A percentile compares a stretch with the other conserved stretches of the same genome.
phyloP scores from a whole-genome alignment of 2,113 vertebrate genomes.

The Sterna hirundo region DNA sequence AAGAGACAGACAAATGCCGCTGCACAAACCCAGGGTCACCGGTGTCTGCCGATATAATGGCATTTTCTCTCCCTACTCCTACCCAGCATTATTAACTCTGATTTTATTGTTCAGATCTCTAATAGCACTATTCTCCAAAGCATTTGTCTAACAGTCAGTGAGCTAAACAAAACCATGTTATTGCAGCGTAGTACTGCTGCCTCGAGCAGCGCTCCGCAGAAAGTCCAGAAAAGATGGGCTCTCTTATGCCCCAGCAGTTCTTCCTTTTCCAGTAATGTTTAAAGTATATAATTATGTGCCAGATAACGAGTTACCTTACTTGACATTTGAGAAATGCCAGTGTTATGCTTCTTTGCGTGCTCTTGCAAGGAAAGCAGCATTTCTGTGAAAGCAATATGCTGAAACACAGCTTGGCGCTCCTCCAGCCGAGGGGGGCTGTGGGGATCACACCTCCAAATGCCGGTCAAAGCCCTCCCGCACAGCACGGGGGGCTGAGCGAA shows the following conservation, averaged over 20 bases:
- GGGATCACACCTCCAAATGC: not conserved
- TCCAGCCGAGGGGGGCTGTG: not conserved
- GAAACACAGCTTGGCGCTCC: not conserved
- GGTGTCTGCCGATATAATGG: not conserved
- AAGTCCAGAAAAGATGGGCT: not conserved
- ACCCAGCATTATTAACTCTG: not conserved
- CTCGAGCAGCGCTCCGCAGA: not conserved
- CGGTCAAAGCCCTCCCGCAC: not conserved
- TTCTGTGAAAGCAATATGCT: not conserved
- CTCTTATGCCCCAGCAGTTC: not conserved
- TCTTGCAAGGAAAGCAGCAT: not conserved
- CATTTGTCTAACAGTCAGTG: not conserved
- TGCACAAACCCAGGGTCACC: not conserved
- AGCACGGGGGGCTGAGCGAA: not conserved
- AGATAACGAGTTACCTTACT: not conserved
- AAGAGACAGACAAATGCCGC: not conserved
- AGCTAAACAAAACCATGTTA: not conserved
- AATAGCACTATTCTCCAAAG: not conserved
- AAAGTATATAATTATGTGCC: not conserved
- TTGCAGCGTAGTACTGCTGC: not conserved
- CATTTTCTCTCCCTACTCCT: not conserved
- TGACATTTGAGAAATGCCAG: slow-evolving; percentile 23
- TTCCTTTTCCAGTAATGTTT: slow-evolving; percentile 1
- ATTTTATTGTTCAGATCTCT: not conserved
- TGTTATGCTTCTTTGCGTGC: not conserved